phyloP scores from a whole-genome alignment of 2,113 vertebrate genomes.

The Lepus europaeus region DNA sequence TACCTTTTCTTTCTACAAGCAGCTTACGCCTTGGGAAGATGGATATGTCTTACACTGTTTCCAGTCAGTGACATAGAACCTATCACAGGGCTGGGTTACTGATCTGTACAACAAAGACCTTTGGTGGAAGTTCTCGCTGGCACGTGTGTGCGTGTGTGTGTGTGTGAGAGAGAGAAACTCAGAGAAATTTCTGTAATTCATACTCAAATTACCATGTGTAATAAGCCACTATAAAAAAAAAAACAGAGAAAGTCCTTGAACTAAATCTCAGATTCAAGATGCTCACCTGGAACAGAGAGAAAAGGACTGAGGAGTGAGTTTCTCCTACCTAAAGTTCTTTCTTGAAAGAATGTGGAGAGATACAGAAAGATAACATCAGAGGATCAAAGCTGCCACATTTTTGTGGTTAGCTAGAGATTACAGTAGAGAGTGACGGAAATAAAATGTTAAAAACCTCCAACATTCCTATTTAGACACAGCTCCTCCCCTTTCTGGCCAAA shows the following conservation, averaged over 20 bases:
- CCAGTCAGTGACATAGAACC: not conserved
- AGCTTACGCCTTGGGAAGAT: not conserved
- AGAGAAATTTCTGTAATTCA: not conserved
- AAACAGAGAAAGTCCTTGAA: not conserved
- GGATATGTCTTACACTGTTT: not conserved
- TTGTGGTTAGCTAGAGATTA: not conserved
- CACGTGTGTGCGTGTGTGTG: not conserved
- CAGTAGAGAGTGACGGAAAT: not conserved
- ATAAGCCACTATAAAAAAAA: not conserved
- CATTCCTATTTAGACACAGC: not conserved
- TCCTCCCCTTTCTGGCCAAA: not conserved
- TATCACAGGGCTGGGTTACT: not conserved
- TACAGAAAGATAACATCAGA: not conserved
- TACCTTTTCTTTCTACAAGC: not conserved
- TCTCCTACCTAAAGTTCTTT: not conserved
- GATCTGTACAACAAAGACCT: not conserved
- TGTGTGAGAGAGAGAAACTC: not conserved
- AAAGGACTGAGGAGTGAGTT: not conserved
- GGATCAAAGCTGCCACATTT: slow-evolving; percentile 4
- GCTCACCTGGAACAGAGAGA: not conserved
- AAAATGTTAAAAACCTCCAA: not conserved
- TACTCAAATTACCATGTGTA: not conserved
- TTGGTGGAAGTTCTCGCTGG: not conserved
- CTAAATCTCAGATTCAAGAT: not conserved
- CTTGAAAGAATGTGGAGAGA: not conserved